These are phyloP conservation scores for Larimichthys polyactis DNA, from an alignment of 2,113 vertebrate genomes.

Conservation along the genomic window DNA sequence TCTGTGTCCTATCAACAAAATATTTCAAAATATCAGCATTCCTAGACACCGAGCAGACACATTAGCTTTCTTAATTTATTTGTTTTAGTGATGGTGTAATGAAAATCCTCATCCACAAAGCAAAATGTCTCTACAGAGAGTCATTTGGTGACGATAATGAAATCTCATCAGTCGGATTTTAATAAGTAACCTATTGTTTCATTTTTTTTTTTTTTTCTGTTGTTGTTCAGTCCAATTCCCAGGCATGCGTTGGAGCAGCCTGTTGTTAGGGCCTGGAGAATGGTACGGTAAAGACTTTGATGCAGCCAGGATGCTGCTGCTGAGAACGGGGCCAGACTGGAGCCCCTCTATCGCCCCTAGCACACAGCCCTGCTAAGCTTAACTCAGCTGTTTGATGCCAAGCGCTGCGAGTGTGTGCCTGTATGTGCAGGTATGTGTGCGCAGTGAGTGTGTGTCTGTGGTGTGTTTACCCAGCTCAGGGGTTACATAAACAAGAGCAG, in stretches of 20 bases:
- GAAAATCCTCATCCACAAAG: conserved; percentile 22
- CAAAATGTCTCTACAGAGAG: conserved; percentile 38
- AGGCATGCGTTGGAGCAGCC: conserved; percentile 62
- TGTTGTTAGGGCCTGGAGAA: conserved; percentile 74
- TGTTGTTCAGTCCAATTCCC: conserved; percentile 52
- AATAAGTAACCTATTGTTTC: conserved; percentile 66
- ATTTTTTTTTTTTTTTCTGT: conserved; percentile 37
- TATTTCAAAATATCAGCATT: conserved; percentile 37
- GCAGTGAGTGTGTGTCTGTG: background rate
- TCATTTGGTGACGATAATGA: conserved; percentile 46
- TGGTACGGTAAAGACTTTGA: conserved; percentile 64
- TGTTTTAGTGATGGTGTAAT: conserved; percentile 3
- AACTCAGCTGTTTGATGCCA: conserved; percentile 79
- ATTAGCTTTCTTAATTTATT: conserved; percentile 28
- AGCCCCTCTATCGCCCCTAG: conserved; percentile 71
- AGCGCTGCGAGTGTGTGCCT: conserved; percentile 55
- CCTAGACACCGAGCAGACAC: conserved; percentile 15
- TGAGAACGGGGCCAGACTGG: conserved; percentile 68
- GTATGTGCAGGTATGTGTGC: conserved; percentile 18
- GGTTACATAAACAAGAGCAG: conserved; percentile 80
- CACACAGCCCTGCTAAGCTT: conserved; percentile 71
- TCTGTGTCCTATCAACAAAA: conserved; percentile 34
- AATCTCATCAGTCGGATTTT: conserved; percentile 61
- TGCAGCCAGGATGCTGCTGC: conserved; percentile 71
- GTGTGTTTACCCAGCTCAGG: conserved; percentile 71